These are phyloP conservation scores for Nudaria mundana DNA, from an alignment of 2,888 invertebrate species.

Conservation along the genomic window DNA sequence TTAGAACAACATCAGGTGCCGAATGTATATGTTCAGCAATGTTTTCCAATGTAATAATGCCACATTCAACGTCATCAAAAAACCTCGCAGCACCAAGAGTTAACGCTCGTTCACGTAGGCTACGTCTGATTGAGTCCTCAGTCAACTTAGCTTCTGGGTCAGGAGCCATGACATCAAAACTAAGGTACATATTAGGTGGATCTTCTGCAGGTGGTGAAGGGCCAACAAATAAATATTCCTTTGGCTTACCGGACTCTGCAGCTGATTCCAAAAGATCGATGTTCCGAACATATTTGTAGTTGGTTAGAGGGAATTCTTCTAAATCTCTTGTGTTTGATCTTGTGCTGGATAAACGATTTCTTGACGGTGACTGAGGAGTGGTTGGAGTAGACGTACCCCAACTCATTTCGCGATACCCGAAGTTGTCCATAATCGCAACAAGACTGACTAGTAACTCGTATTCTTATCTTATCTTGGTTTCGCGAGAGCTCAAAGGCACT, in stretches of 20 bases:
- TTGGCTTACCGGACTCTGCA: slow-evolving; percentile 77
- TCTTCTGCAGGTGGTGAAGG: slow-evolving; percentile 91
- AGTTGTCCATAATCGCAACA: slow-evolving; percentile 80
- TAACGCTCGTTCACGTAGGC: slow-evolving; percentile 86
- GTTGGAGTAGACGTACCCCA: slow-evolving; percentile 66
- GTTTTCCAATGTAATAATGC: slow-evolving; percentile 83
- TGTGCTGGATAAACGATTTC: slow-evolving; percentile 58
- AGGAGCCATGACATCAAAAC: slow-evolving; percentile 85
- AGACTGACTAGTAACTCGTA: slow-evolving; percentile 47
- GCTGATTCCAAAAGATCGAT: slow-evolving; percentile 83
- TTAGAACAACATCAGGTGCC: slow-evolving; percentile 85
- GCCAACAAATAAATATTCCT: slow-evolving; percentile 89
- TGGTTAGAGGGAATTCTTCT: slow-evolving; percentile 81
- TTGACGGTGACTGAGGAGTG: slow-evolving; percentile 49
- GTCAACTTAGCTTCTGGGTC: slow-evolving; percentile 86
- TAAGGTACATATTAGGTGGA: slow-evolving; percentile 89
- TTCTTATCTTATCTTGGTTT: slow-evolving; percentile 71
- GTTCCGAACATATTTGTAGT: slow-evolving; percentile 57
- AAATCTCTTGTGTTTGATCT: slow-evolving; percentile 64
- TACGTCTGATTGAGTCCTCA: slow-evolving; percentile 85
- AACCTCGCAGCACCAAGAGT: slow-evolving; percentile 84
- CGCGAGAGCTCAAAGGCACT: slow-evolving; percentile 46
- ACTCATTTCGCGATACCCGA: slow-evolving; percentile 83
- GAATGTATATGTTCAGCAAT: slow-evolving; percentile 79
- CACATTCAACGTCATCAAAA: slow-evolving; percentile 88